phyloP scores from a whole-genome alignment of 2,888 invertebrate genomes.

The Metacarcinus magister region DNA sequence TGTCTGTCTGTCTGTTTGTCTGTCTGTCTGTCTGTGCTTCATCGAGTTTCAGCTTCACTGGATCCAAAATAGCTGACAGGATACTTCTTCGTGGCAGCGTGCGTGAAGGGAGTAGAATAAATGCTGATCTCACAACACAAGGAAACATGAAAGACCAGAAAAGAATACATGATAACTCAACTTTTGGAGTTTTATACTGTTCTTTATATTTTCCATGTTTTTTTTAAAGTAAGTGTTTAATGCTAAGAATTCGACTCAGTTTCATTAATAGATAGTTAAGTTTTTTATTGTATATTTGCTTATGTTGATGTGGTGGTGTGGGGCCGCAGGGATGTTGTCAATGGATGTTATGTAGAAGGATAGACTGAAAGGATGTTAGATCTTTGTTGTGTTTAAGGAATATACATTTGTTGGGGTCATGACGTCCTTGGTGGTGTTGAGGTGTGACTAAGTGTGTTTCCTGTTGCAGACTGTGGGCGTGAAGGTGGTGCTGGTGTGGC shows the following conservation, averaged over 20 bases:
- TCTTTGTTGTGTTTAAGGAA: not conserved
- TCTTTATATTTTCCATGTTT: not conserved
- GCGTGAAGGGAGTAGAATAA: not conserved
- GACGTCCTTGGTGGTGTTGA: not conserved
- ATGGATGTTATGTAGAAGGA: not conserved
- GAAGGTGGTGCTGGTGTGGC: constrained; percentile 86
- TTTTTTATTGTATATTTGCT: too few relatives aligned
- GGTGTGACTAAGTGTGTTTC: not conserved
- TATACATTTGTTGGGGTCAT: not conserved
- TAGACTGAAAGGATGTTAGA: not conserved
- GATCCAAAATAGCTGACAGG: not conserved
- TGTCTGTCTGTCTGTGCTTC: not conserved
- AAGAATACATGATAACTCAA: not conserved
- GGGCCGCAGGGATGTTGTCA: too few relatives aligned
- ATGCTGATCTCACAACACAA: not conserved
- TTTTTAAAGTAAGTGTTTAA: too few relatives aligned
- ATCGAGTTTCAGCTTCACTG: not conserved
- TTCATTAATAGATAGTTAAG: too few relatives aligned
- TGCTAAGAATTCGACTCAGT: too few relatives aligned
- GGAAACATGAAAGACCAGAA: not conserved
- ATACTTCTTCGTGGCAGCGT: not conserved
- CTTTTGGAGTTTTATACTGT: not conserved
- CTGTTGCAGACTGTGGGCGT: constrained; percentile 83
- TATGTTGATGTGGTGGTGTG: too few relatives aligned
- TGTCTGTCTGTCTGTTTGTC: too few relatives aligned